phyloP scores from a whole-genome alignment of 1,140 invertebrate species.

The Lucilia sericata region DNA sequence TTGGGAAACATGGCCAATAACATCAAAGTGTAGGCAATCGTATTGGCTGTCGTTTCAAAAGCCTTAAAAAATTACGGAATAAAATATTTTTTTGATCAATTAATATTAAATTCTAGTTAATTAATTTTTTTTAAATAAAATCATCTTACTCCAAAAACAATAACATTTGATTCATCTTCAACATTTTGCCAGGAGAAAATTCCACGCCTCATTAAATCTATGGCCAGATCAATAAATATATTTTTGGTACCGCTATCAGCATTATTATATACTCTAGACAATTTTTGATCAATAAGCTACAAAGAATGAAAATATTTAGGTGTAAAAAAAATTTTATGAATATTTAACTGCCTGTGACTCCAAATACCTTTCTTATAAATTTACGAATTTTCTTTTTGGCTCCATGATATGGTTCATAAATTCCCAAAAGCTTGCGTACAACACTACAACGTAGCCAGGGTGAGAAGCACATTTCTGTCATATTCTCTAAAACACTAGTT shows the following conservation, averaged over 20 bases:
- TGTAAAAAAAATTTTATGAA: neutral
- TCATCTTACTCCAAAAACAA: constrained; percentile 50
- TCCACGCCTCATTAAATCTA: constrained; percentile 49
- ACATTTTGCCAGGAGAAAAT: constrained; percentile 51
- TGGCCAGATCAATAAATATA: constrained; percentile 52
- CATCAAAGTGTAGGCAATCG: constrained; percentile 56
- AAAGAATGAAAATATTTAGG: neutral
- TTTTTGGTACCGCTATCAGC: constrained; percentile 1
- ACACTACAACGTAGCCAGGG: constrained; percentile 55
- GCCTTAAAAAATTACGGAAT: constrained; percentile 47
- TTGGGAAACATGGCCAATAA: constrained; percentile 63
- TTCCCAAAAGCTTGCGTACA: constrained; percentile 51
- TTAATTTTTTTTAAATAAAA: neutral
- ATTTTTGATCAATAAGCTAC: neutral
- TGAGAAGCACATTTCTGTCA: constrained; percentile 63
- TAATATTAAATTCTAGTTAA: too few species aligned
- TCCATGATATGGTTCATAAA: constrained; percentile 51
- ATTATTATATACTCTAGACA: neutral
- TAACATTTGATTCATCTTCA: constrained; percentile 53
- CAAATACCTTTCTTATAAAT: constrained; percentile 57
- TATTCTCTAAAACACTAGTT: constrained; percentile 51
- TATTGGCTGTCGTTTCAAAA: constrained; percentile 64
- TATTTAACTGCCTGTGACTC: neutral
- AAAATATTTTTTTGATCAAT: too few species aligned
- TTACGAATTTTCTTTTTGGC: constrained; percentile 55